Evolutionary conservation across 2,888 invertebrate genomes (phyloP).

Genomic region (Parnassius apollo): DNA sequence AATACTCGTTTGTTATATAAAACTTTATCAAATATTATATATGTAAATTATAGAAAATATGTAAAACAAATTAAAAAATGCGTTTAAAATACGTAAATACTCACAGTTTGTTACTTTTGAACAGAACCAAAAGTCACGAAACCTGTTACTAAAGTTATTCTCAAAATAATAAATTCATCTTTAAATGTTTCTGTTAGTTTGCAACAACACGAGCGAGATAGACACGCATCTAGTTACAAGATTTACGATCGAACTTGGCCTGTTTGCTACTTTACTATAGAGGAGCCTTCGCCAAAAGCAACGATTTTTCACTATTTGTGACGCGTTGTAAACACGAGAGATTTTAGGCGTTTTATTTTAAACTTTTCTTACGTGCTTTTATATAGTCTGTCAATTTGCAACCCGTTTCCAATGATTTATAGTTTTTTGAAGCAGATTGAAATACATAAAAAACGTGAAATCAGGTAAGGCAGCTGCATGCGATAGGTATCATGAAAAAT

Average conservation of each 20-base stretch:
- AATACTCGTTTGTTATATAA: no score
- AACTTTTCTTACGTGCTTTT: neutral
- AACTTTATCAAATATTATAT: no score
- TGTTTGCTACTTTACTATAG: conserved; percentile 31
- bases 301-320: conserved; percentile 52
- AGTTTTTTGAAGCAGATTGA: no score
- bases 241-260: conserved; percentile 49
- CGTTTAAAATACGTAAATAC: neutral
- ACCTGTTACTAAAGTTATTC: conserved; percentile 6
- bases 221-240: conserved; percentile 38
- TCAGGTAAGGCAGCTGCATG: no score
- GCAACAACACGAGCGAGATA: conserved; percentile 26
- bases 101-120: neutral
- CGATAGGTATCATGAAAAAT: no score
- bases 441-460: no score
- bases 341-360: conserved; percentile 27
- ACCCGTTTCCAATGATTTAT: no score
- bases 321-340: conserved; percentile 39
- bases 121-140: neutral
- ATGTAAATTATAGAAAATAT: no score
- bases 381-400: no score
- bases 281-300: conserved; percentile 35
- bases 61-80: neutral
- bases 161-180: conserved; percentile 35
- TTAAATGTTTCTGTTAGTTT: conserved; percentile 40